Conservation (phyloP, 2,113 vertebrate genomes). For the Rhea pennata region DNA sequence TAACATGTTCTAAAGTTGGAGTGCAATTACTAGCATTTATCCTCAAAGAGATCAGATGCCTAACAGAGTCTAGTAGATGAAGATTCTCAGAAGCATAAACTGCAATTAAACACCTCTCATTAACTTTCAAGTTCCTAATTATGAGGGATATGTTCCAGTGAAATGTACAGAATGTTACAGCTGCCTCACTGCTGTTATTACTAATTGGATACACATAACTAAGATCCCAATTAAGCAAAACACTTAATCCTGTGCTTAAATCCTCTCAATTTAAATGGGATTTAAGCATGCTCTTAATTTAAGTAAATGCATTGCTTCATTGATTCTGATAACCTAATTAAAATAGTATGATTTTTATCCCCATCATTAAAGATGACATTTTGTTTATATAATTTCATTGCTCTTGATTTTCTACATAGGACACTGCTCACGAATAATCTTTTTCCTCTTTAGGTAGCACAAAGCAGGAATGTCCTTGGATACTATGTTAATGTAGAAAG, state of each 20-base stretch:
- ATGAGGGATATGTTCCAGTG: background rate
- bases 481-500: conserved; percentile 43
- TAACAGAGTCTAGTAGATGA: background rate
- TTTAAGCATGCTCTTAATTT: background rate
- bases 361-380: background rate
- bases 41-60: background rate
- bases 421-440: background rate
- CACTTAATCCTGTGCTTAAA: background rate
- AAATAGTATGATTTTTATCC: background rate
- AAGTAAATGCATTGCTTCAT: background rate
- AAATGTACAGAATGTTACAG: background rate
- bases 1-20: background rate
- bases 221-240: conserved; percentile 4
- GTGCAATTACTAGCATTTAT: background rate
- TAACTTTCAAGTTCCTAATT: conserved; percentile 33
- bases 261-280: background rate
- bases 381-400: background rate
- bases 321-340: conserved; percentile 31
- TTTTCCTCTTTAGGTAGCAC: conserved; percentile 24
- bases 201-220: background rate
- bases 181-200: background rate
- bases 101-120: conserved; percentile 31
- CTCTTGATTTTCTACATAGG: background rate
- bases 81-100: conserved; percentile 15
- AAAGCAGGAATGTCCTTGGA: conserved; percentile 27